Conservation (phyloP, 37 sponge, comb jelly and placozoan genomes). For the Oopsacas minuta region DNA sequence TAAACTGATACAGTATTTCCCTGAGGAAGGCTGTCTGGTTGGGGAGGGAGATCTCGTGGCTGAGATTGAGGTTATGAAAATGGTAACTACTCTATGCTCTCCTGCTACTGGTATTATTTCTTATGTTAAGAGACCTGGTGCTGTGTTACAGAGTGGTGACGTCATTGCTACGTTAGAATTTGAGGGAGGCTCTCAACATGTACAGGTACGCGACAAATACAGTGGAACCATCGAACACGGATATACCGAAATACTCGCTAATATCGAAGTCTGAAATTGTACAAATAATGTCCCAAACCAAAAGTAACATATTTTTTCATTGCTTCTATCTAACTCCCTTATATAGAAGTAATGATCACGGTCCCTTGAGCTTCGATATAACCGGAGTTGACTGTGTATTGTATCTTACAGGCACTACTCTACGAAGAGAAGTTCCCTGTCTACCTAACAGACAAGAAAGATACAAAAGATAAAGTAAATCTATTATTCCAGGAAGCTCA, state of each 20-base stretch:
- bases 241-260: too few species aligned
- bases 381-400: too few species aligned
- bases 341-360: too few species aligned
- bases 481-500: slow-evolving; percentile 43
- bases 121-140: slow-evolving; percentile 62
- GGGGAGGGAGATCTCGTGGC: slow-evolving; percentile 51
- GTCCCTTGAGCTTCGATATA: too few species aligned
- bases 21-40: slow-evolving; percentile 73
- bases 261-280: too few species aligned
- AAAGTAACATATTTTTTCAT: too few species aligned
- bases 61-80: slow-evolving; percentile 97
- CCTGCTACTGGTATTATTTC: slow-evolving; percentile 55
- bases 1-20: slow-evolving; percentile 71
- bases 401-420: slow-evolving; percentile 31
- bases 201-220: slow-evolving; percentile 33
- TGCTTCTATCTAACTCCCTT: too few species aligned
- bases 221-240: too few species aligned
- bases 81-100: slow-evolving; percentile 57
- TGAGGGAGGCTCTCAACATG: slow-evolving; percentile 57
- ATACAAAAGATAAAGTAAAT: slow-evolving; percentile 39
- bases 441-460: not conserved
- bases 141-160: slow-evolving; percentile 74
- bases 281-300: too few species aligned
- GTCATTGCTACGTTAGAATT: slow-evolving; percentile 72
- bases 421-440: slow-evolving; percentile 40